phyloP scores from a whole-genome alignment of 1,140 invertebrate genomes.

The Drosophila athabasca region DNA sequence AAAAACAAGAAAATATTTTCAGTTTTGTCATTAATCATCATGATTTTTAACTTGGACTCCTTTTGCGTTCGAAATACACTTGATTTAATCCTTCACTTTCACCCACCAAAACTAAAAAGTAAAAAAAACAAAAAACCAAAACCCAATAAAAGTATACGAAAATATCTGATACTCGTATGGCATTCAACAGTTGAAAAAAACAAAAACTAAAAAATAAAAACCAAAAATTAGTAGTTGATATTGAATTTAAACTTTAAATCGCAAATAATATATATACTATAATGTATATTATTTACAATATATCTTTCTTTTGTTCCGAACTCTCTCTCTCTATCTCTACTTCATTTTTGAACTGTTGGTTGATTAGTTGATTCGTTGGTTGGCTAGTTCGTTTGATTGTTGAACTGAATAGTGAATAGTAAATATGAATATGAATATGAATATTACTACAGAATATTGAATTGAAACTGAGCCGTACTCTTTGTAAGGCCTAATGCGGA shows the following conservation, averaged over 20 bases:
- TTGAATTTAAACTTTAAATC: constrained; percentile 42
- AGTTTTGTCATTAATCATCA: constrained; percentile 47
- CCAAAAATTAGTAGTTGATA: constrained; percentile 58
- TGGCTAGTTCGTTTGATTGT: constrained; percentile 48
- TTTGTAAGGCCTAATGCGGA: constrained; percentile 42
- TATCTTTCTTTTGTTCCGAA: constrained; percentile 27
- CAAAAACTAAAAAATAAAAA: constrained; percentile 39
- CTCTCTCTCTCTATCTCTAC: constrained; percentile 27
- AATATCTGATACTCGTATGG: constrained; percentile 35
- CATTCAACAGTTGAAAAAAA: constrained; percentile 52
- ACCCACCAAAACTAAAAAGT: constrained; percentile 42
- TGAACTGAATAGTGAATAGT: constrained; percentile 21
- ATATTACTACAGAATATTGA: constrained; percentile 5
- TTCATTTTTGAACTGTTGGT: constrained; percentile 57
- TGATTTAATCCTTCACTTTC: constrained; percentile 53
- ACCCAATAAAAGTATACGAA: constrained; percentile 43
- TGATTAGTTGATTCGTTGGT: constrained; percentile 42
- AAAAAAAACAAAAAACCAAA: constrained; percentile 26
- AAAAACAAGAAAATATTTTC: constrained; percentile 31
- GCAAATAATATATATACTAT: constrained; percentile 47
- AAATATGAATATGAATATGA: constrained; percentile 18
- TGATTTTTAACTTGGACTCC: constrained; percentile 54
- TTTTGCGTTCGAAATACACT: constrained; percentile 45
- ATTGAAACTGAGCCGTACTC: constrained; percentile 34
- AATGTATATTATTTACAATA: constrained; percentile 58